Evolutionary conservation across 2,888 invertebrate species (phyloP).

Genomic region (Xanthia icteritia): DNA sequence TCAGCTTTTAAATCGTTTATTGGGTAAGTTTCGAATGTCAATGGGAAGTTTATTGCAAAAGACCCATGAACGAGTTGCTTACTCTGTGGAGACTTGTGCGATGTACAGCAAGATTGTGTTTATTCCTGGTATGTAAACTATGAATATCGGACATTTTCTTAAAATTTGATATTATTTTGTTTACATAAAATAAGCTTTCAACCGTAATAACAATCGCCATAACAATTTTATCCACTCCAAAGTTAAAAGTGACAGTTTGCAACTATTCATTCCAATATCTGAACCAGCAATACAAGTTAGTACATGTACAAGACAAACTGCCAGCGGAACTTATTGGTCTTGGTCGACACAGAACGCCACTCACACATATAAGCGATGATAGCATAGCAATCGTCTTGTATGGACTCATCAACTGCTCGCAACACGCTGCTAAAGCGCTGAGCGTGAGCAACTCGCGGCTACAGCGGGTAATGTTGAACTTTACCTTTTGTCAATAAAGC

Average conservation of each 20-base stretch:
- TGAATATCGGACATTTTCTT: too few relatives aligned
- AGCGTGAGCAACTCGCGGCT: not conserved
- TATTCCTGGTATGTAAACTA: too few relatives aligned
- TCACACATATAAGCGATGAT: not conserved
- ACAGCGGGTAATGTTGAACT: not conserved
- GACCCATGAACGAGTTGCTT: too few relatives aligned
- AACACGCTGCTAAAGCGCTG: not conserved
- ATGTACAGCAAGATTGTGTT: too few relatives aligned
- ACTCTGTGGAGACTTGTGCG: too few relatives aligned
- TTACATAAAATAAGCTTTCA: not conserved
- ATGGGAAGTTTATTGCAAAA: too few relatives aligned
- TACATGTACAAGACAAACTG: conserved; percentile 8
- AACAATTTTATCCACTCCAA: not conserved
- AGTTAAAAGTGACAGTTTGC: not conserved
- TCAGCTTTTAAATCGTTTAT: too few relatives aligned
- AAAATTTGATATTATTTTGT: too few relatives aligned
- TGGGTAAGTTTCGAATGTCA: too few relatives aligned
- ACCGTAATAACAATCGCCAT: not conserved
- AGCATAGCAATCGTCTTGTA: not conserved
- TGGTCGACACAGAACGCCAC: not conserved
- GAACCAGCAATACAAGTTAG: conserved; percentile 1
- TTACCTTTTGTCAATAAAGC: not conserved
- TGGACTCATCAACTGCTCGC: not conserved
- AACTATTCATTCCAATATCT: conserved; percentile 2
- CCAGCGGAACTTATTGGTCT: conserved; percentile 14